Conservation (phyloP, 64 coral and sea anemone species). For the Catalaphyllia jardinei region DNA sequence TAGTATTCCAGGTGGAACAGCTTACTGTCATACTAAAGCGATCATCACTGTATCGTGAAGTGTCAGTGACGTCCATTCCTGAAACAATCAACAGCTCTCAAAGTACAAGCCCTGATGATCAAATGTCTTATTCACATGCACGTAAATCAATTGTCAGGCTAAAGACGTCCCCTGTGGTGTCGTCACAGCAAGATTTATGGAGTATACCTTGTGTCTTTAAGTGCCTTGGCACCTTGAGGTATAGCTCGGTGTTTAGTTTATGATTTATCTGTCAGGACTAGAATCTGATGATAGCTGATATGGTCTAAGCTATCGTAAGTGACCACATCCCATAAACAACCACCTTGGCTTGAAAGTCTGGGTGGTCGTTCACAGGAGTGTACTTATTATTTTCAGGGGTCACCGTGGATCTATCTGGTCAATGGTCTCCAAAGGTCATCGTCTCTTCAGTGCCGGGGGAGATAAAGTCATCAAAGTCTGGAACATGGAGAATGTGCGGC, state of each 20-base stretch:
- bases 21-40: slow-evolving; percentile 74
- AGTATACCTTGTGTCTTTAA: slow-evolving; percentile 93
- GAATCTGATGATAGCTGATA: background rate
- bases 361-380: no score
- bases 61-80: slow-evolving; percentile 86
- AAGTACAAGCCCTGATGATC: slow-evolving; percentile 72
- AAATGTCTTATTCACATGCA: slow-evolving; percentile 48
- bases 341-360: no score
- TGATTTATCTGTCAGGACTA: background rate
- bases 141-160: slow-evolving; percentile 15
- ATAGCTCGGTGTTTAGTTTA: background rate
- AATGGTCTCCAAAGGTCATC: slow-evolving; percentile 80
- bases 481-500: slow-evolving; percentile 96
- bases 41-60: slow-evolving; percentile 82
- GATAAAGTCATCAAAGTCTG: slow-evolving; percentile 92
- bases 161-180: slow-evolving; percentile 56
- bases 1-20: slow-evolving; percentile 86
- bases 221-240: slow-evolving; percentile 95
- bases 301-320: no score
- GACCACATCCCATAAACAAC: no score
- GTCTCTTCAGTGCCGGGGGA: slow-evolving; percentile 89
- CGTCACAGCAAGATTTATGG: slow-evolving; percentile 83
- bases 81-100: slow-evolving; percentile 69
- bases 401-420: slow-evolving; percentile 84
- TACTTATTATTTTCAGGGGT: slow-evolving; percentile 54